Base-by-base conservation (phyloP, 2,888 invertebrate species). In the Apodemia hepburni region DNA sequence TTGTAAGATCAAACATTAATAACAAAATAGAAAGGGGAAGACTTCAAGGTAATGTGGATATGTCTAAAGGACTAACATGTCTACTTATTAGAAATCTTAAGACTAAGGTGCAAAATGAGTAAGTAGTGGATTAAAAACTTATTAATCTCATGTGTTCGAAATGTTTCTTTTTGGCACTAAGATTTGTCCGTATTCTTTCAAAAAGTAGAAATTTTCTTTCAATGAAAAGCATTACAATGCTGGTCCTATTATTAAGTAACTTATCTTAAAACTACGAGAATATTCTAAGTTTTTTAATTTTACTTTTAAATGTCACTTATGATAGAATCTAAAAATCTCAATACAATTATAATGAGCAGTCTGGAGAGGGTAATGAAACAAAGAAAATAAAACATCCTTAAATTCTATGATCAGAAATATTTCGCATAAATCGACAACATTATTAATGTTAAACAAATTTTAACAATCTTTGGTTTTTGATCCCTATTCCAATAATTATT, bases 391-490 rank as follows among this genome's bases (percentile, higher is more conserved):
- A 33, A 72, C 77, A 75, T 80, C 76, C 81, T 81, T 84, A 75
- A 75, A 80, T 85, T 84, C 85, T 86, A 88, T 80, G 82, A 81
- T 83, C 87, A 85, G 84, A 88, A 87, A 87, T 90, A 87, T 90
- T 89, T 87, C 86, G 85, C 84, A 85, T 87, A 87, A 84, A 86
- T 86, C 87, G 87, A 87, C 88, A 90, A 90, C 88, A 88, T 87
- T 79, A 85, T 85, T 84, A 89, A 84, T 85, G 90, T 88, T 82
- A 89, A 91, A 88, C 86, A 91, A 89, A 88, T 84, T 85, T 93
- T 93, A 95, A 95, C 94, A 94, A 95, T 94, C 95, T 95, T 95
- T 95, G 95, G 95, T 94, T 94, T 51, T 95, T 95, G 95, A 94
- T 95, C 95, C 95, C 95, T 94, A 93, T 94, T 95, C 94, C 95